Evolutionary conservation across 2,797 vertebrate genomes (phyloP).

Genomic region (Discoglossus pictus): DNA sequence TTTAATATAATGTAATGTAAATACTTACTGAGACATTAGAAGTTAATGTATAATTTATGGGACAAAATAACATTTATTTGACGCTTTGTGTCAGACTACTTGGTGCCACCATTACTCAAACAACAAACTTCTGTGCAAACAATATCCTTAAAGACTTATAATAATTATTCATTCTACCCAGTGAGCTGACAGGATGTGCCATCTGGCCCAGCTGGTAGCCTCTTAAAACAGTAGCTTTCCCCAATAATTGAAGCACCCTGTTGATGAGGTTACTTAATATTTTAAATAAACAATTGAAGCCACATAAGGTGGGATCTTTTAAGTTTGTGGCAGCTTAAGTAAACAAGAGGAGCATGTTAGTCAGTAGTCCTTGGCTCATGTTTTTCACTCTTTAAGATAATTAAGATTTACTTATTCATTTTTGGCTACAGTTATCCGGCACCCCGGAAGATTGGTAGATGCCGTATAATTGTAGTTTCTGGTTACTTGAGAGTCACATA

Average conservation of each 20-base stretch:
- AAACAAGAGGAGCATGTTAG: not conserved
- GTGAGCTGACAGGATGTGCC: not conserved
- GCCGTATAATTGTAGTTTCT: too few species aligned
- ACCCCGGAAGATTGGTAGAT: too few species aligned
- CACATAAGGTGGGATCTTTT: too few species aligned
- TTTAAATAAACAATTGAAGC: too few species aligned
- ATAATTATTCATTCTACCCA: not conserved
- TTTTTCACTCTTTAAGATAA: not conserved
- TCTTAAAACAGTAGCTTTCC: constrained; percentile 12
- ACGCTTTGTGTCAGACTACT: not conserved
- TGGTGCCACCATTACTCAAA: not conserved
- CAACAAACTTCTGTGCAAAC: not conserved
- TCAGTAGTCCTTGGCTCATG: not conserved
- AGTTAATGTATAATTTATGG: not conserved
- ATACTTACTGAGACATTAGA: too few species aligned
- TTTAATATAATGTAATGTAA: too few species aligned
- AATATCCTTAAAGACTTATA: too few species aligned
- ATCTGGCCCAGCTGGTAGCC: constrained; percentile 5
- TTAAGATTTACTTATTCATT: too few species aligned
- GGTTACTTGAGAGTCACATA: too few species aligned
- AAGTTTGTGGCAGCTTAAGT: too few species aligned
- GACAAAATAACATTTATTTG: constrained; percentile 24
- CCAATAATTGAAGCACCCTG: not conserved
- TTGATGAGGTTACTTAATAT: constrained; percentile 14
- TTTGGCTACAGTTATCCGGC: too few species aligned